Percentiles rank a stretch among this genome's conserved stretches.
These are phyloP conservation scores for Drosophila nr. medialis DNA, from an alignment of 2,888 invertebrate species.

Conservation along the genomic window DNA sequence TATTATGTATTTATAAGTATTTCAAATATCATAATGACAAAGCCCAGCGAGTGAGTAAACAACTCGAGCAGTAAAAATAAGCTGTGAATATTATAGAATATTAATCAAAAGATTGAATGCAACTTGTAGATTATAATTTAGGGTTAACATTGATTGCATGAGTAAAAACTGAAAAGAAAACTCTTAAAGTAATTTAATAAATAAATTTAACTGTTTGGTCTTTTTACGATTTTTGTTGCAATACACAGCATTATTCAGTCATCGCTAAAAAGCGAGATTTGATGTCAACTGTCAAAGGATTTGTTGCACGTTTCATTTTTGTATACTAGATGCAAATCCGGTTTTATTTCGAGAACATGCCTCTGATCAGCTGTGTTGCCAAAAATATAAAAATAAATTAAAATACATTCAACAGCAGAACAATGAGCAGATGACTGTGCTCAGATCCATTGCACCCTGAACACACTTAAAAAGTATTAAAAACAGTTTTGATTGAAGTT, in stretches of 20 bases:
- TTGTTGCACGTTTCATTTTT: constrained; percentile 51
- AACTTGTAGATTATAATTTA: background rate
- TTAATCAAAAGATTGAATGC: too few relatives aligned
- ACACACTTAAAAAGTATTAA: background rate
- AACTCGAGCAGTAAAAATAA: background rate
- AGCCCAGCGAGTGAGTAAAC: background rate
- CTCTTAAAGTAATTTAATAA: too few relatives aligned
- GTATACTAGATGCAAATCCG: constrained; percentile 7
- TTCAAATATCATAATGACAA: too few relatives aligned
- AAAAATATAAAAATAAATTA: background rate
- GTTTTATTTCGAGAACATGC: background rate
- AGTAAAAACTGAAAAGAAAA: background rate
- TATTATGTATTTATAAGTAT: too few relatives aligned
- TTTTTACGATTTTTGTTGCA: constrained; percentile 2
- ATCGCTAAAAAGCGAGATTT: constrained; percentile 68
- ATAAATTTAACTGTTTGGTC: too few relatives aligned
- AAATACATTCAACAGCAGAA: background rate
- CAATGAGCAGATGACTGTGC: accelerated
- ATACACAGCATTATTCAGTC: constrained; percentile 7
- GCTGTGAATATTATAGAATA: too few relatives aligned
- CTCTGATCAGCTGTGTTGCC: constrained; percentile 6
- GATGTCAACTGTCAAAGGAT: constrained; percentile 76
- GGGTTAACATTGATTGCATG: background rate
- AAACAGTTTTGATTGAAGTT: accelerated
- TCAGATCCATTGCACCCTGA: background rate